phyloP scores from a whole-genome alignment of 2,113 vertebrate genomes.

The Cettia cetti region DNA sequence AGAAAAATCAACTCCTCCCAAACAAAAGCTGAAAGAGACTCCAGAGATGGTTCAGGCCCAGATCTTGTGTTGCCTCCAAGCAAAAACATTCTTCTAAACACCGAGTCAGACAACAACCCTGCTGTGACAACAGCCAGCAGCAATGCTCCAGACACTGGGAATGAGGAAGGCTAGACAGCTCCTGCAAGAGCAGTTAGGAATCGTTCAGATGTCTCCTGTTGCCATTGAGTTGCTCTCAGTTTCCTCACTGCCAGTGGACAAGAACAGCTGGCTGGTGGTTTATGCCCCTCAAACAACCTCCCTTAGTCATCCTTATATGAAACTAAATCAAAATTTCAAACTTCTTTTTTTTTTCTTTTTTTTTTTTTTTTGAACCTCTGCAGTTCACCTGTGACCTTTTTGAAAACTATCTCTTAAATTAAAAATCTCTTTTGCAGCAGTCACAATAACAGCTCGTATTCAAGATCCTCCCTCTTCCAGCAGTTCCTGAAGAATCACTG shows the following conservation, averaged over 20 bases:
- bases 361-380: neutral
- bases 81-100: neutral
- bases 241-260: neutral
- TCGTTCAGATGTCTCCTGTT: neutral
- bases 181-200: neutral
- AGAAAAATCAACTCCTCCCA: neutral
- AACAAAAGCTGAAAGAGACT: neutral
- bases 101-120: neutral
- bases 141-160: neutral
- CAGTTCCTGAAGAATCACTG: neutral
- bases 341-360: neutral
- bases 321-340: neutral
- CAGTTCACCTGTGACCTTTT: neutral
- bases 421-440: neutral
- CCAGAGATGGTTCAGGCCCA: neutral
- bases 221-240: neutral
- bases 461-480: neutral
- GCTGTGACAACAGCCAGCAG: neutral
- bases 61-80: neutral
- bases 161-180: neutral
- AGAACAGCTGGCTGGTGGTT: neutral
- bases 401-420: neutral
- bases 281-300: neutral
- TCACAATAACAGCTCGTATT: accelerated
- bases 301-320: neutral